Evolutionary conservation across 64 coral and sea anemone genomes (phyloP).

Genomic region (Pachyseris speciosa): DNA sequence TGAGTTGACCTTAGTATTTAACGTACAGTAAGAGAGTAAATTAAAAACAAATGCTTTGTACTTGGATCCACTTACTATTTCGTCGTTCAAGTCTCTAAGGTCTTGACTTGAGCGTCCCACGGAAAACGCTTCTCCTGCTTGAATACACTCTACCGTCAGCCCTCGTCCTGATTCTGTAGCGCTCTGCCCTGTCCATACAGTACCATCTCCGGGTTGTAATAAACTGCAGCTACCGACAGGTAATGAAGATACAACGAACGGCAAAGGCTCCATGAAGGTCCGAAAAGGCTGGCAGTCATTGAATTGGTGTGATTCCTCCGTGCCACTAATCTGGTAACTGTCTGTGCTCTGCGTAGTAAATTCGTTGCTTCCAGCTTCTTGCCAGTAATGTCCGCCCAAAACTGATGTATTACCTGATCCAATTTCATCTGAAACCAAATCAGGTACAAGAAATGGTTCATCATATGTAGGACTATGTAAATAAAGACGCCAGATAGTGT

Average conservation of each 20-base stretch:
- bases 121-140: constrained; percentile 46
- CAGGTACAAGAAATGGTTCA: background rate
- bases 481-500: no score
- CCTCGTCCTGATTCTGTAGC: constrained; percentile 13
- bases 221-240: constrained; percentile 6
- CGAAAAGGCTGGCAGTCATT: constrained; percentile 21
- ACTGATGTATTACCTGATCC: constrained; percentile 2
- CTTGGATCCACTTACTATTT: constrained; percentile 4
- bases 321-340: background rate
- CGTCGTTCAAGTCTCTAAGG: background rate
- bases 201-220: background rate
- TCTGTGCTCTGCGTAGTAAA: background rate
- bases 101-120: constrained; percentile 24
- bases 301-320: constrained; percentile 12
- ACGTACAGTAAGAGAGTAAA: no score
- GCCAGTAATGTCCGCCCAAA: constrained; percentile 19
- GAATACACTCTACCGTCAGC: constrained; percentile 26
- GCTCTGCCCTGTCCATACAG: constrained; percentile 4
- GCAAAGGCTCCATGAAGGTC: background rate
- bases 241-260: constrained; percentile 6
- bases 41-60: background rate
- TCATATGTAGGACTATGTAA: no score
- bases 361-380: constrained; percentile 6
- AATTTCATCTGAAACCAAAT: constrained; percentile 21
- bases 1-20: no score